Percentiles rank a stretch among this genome's conserved stretches.
Conservation (phyloP, 1,140 invertebrate species). For the Aethina tumida region DNA sequence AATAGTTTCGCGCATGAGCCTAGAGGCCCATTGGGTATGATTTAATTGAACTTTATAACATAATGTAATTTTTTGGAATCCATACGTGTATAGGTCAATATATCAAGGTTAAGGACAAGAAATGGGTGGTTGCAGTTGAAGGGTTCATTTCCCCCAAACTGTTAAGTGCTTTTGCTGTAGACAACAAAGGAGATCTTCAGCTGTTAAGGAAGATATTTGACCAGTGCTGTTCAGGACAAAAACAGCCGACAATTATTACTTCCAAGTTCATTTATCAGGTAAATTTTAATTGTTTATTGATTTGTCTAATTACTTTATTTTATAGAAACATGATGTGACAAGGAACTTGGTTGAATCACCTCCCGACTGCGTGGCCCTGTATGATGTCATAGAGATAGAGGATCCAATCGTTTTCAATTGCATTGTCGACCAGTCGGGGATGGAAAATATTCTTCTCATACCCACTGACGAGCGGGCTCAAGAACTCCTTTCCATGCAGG, state of each 20-base stretch:
- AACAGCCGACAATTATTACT: conserved; percentile 54
- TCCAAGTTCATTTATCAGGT: conserved; percentile 53
- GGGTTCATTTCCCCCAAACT: conserved; percentile 45
- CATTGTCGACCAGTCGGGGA: conserved; percentile 68
- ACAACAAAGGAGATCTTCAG: conserved; percentile 54
- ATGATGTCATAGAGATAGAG: conserved; percentile 58
- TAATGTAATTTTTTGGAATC: conserved; percentile 17
- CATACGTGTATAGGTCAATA: too few relatives aligned
- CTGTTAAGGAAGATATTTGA: conserved; percentile 38
- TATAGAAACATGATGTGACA: conserved; percentile 49
- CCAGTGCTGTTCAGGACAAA: conserved; percentile 37
- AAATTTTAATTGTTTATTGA: conserved; percentile 10
- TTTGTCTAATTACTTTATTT: conserved; percentile 3
- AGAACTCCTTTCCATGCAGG: conserved; percentile 49
- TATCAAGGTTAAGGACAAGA: conserved; percentile 47
- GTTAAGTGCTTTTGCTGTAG: conserved; percentile 56
- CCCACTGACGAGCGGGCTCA: conserved; percentile 51
- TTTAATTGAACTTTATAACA: too few relatives aligned
- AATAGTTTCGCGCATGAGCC: conserved; percentile 23
- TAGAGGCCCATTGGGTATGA: conserved; percentile 26
- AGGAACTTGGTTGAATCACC: conserved; percentile 21
- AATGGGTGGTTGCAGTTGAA: conserved; percentile 66
- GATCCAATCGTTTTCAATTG: conserved; percentile 74
- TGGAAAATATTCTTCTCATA: conserved; percentile 64
- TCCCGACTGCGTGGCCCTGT: conserved; percentile 43